Base-by-base conservation (phyloP, 2,797 vertebrate genomes). In the Syndactyla subalaris region DNA sequence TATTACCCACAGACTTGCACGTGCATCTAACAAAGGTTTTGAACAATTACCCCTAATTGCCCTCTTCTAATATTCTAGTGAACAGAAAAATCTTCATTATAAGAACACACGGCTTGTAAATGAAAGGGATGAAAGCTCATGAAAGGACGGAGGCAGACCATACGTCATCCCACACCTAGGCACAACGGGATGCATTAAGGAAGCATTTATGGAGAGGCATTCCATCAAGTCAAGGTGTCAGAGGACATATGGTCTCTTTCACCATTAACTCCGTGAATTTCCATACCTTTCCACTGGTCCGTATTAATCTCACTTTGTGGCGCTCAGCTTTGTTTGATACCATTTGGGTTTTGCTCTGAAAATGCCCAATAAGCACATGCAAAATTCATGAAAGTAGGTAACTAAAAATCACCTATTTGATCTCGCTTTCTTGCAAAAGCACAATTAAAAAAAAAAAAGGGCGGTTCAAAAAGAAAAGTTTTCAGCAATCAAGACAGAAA, bases 191-290 rank as follows among this genome's bases (percentile, higher is more conserved):
- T 91, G 76, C 82, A 76, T 88, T 78, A 92, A 94, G 94, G 92
- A 92, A 94, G 88, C 95, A 89, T 95, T 96, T 95, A 95, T 97
- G 85, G 93, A 95, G 84, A 88, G 94, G 91, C 92, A 96, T 96
- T 88, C 91, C 77, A 82, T 73, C 88, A 94, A 94, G 72, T 43
- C 90, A 87, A 92, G 93, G 88, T 91, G 91, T 86, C 90, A 87
- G 85, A 91, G 84, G 74, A 85, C 85, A 86, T 93, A 90, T 83
- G 82, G 83, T 89, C 96, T 95, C 92, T 94, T 95, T 96, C 92
- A 95, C 85, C 80, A 89, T 94, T 96, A 94, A 48, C 83, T 78
- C 73, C 1, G 67, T 80, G 94, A 72, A 89, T 96, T 96, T 97
- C 90, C 95, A 94, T 92, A 94, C 65, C 85, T 96, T 91, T 93